phyloP scores from a whole-genome alignment of 2,797 vertebrate species.

The Eurystomus glaucurus region DNA sequence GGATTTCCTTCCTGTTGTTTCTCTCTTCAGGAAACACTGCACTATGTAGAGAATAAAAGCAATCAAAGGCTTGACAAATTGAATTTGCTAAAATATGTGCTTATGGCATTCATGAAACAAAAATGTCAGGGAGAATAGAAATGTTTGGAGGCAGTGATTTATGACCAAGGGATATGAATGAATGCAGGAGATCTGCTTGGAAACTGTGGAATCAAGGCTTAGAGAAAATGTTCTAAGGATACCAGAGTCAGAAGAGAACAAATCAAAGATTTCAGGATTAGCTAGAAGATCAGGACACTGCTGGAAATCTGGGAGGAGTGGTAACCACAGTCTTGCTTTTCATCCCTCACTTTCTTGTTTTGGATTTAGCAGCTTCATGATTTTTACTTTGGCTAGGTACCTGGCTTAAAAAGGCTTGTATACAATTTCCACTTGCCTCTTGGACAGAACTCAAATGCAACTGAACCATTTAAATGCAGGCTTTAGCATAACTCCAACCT shows the following conservation, averaged over 20 bases:
- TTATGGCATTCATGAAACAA: not conserved
- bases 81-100: not conserved
- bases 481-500: not conserved
- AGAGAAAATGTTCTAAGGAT: not conserved
- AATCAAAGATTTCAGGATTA: not conserved
- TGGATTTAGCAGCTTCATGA: not conserved
- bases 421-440: not conserved
- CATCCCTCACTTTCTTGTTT: not conserved
- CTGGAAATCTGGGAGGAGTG: not conserved
- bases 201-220: not conserved
- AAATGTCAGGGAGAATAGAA: not conserved
- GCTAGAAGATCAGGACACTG: not conserved
- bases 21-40: not conserved
- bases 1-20: slow-evolving; percentile 30
- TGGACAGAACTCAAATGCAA: not conserved
- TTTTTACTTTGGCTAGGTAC: not conserved
- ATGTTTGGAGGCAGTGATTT: not conserved
- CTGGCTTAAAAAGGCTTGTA: not conserved
- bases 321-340: not conserved
- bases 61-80: not conserved
- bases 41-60: not conserved
- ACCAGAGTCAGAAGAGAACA: not conserved
- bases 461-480: not conserved
- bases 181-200: not conserved
- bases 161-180: not conserved